Evolutionary conservation across 2,113 vertebrate genomes (phyloP).

Genomic region (Zosterops japonicus): DNA sequence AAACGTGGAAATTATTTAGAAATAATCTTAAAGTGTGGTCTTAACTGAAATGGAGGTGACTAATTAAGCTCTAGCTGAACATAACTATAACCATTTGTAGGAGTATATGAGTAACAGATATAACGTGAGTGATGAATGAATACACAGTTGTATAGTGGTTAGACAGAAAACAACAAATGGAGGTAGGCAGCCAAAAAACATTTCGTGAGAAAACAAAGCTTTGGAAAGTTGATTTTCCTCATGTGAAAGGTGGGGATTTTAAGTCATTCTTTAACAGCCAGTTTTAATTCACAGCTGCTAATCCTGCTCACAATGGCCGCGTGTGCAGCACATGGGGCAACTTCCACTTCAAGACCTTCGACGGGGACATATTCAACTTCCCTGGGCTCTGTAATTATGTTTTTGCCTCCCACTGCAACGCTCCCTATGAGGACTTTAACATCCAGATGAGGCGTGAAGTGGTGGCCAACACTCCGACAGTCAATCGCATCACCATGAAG

Average conservation of each 20-base stretch:
- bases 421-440: slow-evolving; percentile 71
- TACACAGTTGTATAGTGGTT: background rate
- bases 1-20: background rate
- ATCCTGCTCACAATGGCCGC: slow-evolving; percentile 60
- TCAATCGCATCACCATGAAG: slow-evolving; percentile 65
- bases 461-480: background rate
- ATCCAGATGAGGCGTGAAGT: slow-evolving; percentile 69
- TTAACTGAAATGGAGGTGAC: background rate
- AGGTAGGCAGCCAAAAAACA: background rate
- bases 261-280: background rate
- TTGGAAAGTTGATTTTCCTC: background rate
- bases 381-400: slow-evolving; percentile 71
- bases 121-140: background rate
- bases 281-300: slow-evolving; percentile 60
- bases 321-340: slow-evolving; percentile 75
- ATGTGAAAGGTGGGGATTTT: background rate
- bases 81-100: background rate
- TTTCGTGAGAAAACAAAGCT: background rate
- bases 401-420: slow-evolving; percentile 66
- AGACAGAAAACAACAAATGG: background rate
- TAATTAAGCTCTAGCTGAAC: background rate
- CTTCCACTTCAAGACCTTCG: slow-evolving; percentile 74
- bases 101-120: background rate
- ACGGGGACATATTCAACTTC: slow-evolving; percentile 65
- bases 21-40: background rate